These are phyloP conservation scores for Apamea epomidion DNA, from an alignment of 2,888 invertebrate genomes.

Conservation along the genomic window DNA sequence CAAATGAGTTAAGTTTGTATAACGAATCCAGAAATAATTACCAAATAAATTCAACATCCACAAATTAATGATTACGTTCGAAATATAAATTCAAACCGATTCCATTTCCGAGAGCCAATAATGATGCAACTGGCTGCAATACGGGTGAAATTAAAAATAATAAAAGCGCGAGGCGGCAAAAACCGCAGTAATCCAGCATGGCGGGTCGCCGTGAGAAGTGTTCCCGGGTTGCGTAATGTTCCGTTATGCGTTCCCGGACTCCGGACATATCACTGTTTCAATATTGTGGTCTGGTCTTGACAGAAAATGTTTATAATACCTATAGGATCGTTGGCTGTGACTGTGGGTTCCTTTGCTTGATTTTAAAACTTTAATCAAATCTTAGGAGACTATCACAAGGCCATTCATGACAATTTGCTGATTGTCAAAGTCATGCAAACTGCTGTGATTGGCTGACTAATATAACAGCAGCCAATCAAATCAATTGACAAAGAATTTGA, in stretches of 20 bases:
- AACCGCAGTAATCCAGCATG: conserved; percentile 61
- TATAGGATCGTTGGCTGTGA: neutral
- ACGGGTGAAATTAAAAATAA: conserved; percentile 57
- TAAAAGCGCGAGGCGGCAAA: conserved; percentile 46
- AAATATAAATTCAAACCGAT: conserved; percentile 54
- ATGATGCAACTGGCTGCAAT: conserved; percentile 52
- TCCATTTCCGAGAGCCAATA: conserved; percentile 42
- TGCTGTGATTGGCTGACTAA: neutral
- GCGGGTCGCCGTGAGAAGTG: conserved; percentile 59
- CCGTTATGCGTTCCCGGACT: conserved; percentile 67
- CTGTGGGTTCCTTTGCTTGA: neutral
- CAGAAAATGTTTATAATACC: conserved; percentile 2
- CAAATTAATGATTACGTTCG: conserved; percentile 46
- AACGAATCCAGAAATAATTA: conserved; percentile 30
- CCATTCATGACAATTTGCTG: too few species aligned
- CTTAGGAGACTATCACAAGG: too few species aligned
- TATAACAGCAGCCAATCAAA: neutral
- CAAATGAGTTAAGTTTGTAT: neutral
- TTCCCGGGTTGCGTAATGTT: conserved; percentile 44
- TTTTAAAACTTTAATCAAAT: neutral
- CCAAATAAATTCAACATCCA: conserved; percentile 39
- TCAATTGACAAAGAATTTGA: neutral
- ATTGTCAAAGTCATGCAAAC: neutral
- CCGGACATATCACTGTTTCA: conserved; percentile 65
- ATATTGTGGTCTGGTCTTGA: conserved; percentile 57